Base-by-base conservation (phyloP, 2,888 invertebrate genomes). In the Merodon equestris region DNA sequence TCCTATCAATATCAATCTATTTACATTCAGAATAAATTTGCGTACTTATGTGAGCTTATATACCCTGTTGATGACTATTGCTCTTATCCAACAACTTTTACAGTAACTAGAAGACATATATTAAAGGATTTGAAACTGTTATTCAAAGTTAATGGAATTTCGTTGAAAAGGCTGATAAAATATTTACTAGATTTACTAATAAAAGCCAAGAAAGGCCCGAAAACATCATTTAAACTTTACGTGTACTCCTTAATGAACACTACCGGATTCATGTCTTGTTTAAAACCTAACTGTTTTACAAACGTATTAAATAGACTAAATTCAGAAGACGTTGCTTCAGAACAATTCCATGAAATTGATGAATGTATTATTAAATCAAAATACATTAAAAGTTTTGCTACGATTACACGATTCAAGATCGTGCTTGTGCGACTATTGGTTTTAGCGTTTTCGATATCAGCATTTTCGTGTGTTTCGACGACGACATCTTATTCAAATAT, bases 401-500 rank as follows among this genome's bases (percentile, higher is more conserved):
- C 48, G 47, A 19, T 27, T 15, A 67, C 47, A n/a, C n/a, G 40
- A 45, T 47, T 45, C 27, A 60, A 70, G 19, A 53, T 27, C 1
- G 19, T 34, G 45, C 54, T 86, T 67, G 70, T 82, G n/a, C 82
- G 83, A 57, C 64, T 82, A 17, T 57, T 85, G 17, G 66, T 87
- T 58, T 63, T 88, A 50, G 74, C 87, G 63, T 82, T 87, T 14
- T 56, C 84, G 44, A 71, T 85, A 77, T 84, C 86, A 38, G 83
- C 85, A 9, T 82, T 87, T 82, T 85, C 85, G 81, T 85, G 84
- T 75, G 84, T 83, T 72, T 84, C 86, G 0, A 10, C 68, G 9
- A 63, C 40, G 47, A 86, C 91, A 90, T 83, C 91, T 85, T 94
- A 94, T 77, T 83, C 86, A 66, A 87, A 87, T 83, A 75, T 86